Conservation (phyloP, 2,797 vertebrate species). For the Betta splendens region DNA sequence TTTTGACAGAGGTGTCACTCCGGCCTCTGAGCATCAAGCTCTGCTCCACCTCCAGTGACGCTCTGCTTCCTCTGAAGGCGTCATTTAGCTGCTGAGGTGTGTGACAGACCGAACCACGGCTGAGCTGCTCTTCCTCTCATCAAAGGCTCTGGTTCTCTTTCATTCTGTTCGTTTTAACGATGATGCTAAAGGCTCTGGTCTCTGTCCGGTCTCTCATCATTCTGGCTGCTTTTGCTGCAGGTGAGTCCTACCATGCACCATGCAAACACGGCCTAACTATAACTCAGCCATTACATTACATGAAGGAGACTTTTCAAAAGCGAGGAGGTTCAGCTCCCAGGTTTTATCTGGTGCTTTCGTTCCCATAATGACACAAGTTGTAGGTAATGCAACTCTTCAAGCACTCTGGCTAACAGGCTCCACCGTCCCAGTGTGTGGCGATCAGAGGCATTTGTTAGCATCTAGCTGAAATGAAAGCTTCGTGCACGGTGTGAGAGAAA, state of each 20-base stretch:
- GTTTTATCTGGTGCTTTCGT: background rate
- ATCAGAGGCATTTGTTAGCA: too few relatives aligned
- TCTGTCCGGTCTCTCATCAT: slow-evolving; percentile 33
- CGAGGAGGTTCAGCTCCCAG: too few relatives aligned
- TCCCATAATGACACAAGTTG: too few relatives aligned
- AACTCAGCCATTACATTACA: background rate
- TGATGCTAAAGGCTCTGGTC: background rate
- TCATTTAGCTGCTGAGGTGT: background rate
- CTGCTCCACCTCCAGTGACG: slow-evolving; percentile 1
- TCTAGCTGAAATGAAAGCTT: too few relatives aligned
- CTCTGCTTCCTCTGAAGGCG: slow-evolving; percentile 39
- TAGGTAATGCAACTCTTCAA: too few relatives aligned
- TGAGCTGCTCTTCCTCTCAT: background rate
- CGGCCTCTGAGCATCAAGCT: background rate
- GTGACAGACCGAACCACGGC: slow-evolving; percentile 27
- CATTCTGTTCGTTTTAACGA: background rate
- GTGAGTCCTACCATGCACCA: slow-evolving; percentile 43
- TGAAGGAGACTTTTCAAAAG: background rate
- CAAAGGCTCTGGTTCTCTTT: background rate
- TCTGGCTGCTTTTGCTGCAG: slow-evolving; percentile 42
- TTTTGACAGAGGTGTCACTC: slow-evolving; percentile 17
- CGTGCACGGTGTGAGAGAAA: background rate
- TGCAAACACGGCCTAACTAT: background rate
- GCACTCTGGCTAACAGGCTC: too few relatives aligned
- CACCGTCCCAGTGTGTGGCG: too few relatives aligned